Evolutionary conservation across 2,797 vertebrate genomes (phyloP).

Genomic region (Petrocephalus schoutedeni): DNA sequence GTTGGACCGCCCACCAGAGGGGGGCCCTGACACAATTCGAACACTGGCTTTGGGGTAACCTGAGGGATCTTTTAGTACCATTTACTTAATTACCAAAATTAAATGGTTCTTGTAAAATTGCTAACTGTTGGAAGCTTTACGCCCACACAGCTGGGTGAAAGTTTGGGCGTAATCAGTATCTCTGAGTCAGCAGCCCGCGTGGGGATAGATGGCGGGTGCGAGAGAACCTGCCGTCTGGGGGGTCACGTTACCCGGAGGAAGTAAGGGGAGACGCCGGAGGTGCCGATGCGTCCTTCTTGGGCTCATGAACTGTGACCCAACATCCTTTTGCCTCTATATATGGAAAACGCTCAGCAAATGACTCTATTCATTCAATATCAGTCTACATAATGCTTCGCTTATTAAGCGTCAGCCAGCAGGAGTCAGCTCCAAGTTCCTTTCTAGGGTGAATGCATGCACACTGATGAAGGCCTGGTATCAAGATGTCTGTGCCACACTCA

Average conservation of each 20-base stretch:
- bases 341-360: background rate
- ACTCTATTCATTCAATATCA: background rate
- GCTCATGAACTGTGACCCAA: background rate
- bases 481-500: background rate
- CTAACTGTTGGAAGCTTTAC: background rate
- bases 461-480: background rate
- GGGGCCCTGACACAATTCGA: background rate
- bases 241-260: conserved; percentile 29
- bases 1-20: background rate
- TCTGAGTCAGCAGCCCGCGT: conserved; percentile 26
- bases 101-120: background rate
- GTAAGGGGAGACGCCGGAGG: conserved; percentile 17
- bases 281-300: conserved; percentile 1
- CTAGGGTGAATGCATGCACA: background rate
- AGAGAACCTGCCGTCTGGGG: conserved; percentile 28
- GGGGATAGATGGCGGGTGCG: background rate
- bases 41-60: background rate
- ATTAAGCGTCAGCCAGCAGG: background rate
- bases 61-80: background rate
- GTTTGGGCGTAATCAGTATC: background rate
- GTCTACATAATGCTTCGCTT: background rate
- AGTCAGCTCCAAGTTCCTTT: background rate
- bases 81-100: background rate
- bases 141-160: background rate
- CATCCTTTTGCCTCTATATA: background rate